Conservation (phyloP, 2,888 invertebrate species). For the Meiosimyza decipiens region DNA sequence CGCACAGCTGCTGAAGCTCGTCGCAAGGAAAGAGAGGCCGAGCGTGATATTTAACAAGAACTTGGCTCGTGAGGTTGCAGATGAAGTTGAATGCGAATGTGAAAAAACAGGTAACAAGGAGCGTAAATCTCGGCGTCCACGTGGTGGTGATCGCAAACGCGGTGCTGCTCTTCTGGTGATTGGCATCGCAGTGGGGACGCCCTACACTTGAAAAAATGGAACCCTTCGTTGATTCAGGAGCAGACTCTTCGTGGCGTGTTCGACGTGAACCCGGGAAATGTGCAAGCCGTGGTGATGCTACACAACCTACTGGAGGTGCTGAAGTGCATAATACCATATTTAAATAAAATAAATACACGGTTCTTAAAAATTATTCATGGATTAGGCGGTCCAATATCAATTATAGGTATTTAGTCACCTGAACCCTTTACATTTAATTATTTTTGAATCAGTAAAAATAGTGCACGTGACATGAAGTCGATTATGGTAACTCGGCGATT, state of each 20-base stretch:
- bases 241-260: slow-evolving; percentile 55
- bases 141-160: slow-evolving; percentile 51
- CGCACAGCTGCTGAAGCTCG: too few relatives aligned
- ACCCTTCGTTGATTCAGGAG: slow-evolving; percentile 42
- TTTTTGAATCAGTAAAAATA: not conserved
- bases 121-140: slow-evolving; percentile 60
- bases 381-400: too few relatives aligned
- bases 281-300: slow-evolving; percentile 9
- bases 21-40: too few relatives aligned
- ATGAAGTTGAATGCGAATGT: slow-evolving; percentile 57
- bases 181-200: slow-evolving; percentile 43
- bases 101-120: slow-evolving; percentile 59
- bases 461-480: not conserved
- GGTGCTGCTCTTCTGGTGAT: slow-evolving; percentile 38
- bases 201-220: slow-evolving; percentile 47
- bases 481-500: not conserved
- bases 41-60: too few relatives aligned
- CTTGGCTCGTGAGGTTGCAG: too few relatives aligned
- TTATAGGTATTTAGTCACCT: too few relatives aligned
- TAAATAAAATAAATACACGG: too few relatives aligned
- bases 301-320: slow-evolving; percentile 36
- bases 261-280: slow-evolving; percentile 55
- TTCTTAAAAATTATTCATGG: too few relatives aligned
- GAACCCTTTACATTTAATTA: not conserved
- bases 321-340: slow-evolving; percentile 38